Evolutionary conservation across 2,888 invertebrate genomes (phyloP).

Genomic region (Halictus ligatus): DNA sequence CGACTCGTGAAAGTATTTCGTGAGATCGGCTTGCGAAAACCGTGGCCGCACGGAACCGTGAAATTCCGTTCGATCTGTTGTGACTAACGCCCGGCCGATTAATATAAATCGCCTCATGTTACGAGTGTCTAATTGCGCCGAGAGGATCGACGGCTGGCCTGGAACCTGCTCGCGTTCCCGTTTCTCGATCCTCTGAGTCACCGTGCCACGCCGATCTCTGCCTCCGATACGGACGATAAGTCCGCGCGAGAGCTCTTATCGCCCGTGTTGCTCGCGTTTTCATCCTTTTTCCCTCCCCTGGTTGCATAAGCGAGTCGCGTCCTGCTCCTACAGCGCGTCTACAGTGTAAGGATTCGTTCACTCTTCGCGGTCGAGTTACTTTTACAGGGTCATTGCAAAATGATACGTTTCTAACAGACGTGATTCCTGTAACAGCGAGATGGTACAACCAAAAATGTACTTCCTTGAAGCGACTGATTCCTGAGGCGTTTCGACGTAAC

Average conservation of each 20-base stretch:
- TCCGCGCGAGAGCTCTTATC: slow-evolving; percentile 5
- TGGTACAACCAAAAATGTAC: too few species aligned
- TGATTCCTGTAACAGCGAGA: too few species aligned
- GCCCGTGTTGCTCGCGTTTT: not conserved
- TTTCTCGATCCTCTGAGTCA: slow-evolving; percentile 57
- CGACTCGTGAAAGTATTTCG: slow-evolving; percentile 63
- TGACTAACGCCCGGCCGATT: slow-evolving; percentile 67
- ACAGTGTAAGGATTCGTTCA: not conserved
- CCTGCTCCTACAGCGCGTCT: not conserved
- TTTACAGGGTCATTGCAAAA: too few species aligned
- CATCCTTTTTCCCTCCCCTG: slow-evolving; percentile 4
- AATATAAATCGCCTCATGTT: slow-evolving; percentile 72
- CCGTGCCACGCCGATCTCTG: slow-evolving; percentile 14
- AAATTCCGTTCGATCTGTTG: slow-evolving; percentile 70
- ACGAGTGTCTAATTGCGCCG: slow-evolving; percentile 68
- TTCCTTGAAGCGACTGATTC: too few species aligned
- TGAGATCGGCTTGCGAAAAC: slow-evolving; percentile 59
- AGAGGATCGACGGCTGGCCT: slow-evolving; percentile 58
- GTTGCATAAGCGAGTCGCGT: slow-evolving; percentile 17
- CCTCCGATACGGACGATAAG: slow-evolving; percentile 22
- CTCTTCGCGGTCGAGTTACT: not conserved
- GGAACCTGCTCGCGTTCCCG: slow-evolving; percentile 46
- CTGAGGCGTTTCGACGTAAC: too few species aligned
- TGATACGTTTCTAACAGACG: too few species aligned
- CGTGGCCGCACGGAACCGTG: slow-evolving; percentile 63